phyloP scores from a whole-genome alignment of 2,888 invertebrate species.

The Rhorus exstirpatorius region DNA sequence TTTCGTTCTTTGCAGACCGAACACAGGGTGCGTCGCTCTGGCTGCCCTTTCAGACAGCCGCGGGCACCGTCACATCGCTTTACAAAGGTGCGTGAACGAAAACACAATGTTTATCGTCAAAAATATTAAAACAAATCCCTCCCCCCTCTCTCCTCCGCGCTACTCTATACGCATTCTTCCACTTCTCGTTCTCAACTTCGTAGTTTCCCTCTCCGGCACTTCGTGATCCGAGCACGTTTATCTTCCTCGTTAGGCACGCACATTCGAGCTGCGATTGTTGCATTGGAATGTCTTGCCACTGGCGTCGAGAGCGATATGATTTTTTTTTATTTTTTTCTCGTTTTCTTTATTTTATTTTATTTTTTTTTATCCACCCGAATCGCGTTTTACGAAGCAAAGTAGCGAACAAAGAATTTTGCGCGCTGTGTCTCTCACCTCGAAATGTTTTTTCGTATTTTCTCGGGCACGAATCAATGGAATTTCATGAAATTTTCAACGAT shows the following conservation, averaged over 20 bases:
- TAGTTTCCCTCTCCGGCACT: conserved; percentile 7
- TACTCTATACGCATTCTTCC: conserved; percentile 16
- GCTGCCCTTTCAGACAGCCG: conserved; percentile 93
- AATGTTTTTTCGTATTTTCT: not conserved
- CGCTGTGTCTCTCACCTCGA: no score
- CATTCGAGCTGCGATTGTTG: conserved; percentile 73
- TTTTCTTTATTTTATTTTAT: no score
- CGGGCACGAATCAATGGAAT: not conserved
- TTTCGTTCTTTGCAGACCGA: conserved; percentile 87
- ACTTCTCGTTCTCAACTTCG: conserved; percentile 39
- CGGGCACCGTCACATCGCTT: conserved; percentile 91
- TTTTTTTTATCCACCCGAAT: not conserved
- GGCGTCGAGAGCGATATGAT: conserved; percentile 28
- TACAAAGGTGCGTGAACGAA: conserved; percentile 89
- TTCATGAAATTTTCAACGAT: not conserved
- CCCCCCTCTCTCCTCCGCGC: conserved; percentile 33
- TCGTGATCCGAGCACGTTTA: conserved; percentile 16
- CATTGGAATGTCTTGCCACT: conserved; percentile 35
- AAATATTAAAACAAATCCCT: not conserved
- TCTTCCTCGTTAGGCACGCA: conserved; percentile 51
- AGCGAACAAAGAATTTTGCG: not conserved
- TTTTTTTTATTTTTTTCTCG: not conserved
- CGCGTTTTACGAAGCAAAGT: not conserved
- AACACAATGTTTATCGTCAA: conserved; percentile 61
- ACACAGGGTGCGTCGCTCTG: conserved; percentile 89